phyloP scores from a whole-genome alignment of 1,140 invertebrate species.

The Brachionus rotundiformis region DNA sequence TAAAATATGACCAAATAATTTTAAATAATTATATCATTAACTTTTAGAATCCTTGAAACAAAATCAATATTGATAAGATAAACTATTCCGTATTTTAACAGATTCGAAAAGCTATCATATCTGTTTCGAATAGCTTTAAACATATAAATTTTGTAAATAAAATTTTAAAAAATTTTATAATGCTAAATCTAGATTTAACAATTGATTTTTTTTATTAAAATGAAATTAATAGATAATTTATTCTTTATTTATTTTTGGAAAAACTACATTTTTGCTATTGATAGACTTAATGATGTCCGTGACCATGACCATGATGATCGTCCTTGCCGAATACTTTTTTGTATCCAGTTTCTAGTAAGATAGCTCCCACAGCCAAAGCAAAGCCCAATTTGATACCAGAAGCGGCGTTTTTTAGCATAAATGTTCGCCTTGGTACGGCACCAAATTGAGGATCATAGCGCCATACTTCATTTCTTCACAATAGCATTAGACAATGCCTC shows the following conservation, averaged over 20 bases:
- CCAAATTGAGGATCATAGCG: conserved; percentile 65
- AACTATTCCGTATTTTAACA: no score
- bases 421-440: background rate
- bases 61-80: no score
- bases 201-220: background rate
- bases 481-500: background rate
- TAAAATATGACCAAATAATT: no score
- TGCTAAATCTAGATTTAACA: background rate
- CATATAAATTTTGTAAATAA: no score
- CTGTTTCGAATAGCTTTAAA: no score
- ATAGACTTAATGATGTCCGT: conserved; percentile 28
- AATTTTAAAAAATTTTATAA: background rate
- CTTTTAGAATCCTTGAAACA: no score
- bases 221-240: background rate
- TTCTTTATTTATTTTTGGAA: conserved; percentile 3
- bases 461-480: conserved; percentile 77
- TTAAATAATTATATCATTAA: no score
- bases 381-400: conserved; percentile 35
- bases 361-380: conserved; percentile 33
- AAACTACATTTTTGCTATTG: background rate
- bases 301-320: conserved; percentile 48
- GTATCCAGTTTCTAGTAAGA: conserved; percentile 38
- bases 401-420: conserved; percentile 42
- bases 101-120: no score
- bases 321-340: conserved; percentile 31